phyloP scores from a whole-genome alignment of 2,888 invertebrate genomes.

The Campaea margaritaria region DNA sequence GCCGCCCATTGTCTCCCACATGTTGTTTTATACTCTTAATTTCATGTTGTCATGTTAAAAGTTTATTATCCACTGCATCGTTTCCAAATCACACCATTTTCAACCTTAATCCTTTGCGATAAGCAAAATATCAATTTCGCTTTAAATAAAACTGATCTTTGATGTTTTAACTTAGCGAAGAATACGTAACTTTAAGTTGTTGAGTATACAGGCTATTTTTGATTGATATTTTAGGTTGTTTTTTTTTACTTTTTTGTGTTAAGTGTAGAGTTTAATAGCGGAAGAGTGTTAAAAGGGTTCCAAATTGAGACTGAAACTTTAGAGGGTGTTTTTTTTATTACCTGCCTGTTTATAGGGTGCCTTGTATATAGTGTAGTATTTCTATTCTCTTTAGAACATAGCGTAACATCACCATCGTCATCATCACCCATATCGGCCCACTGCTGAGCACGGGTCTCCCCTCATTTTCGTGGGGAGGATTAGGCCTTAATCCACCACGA shows the following conservation, averaged over 20 bases:
- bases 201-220: conserved; percentile 13
- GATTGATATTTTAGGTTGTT: conserved; percentile 17
- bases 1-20: conserved; percentile 80
- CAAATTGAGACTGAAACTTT: conserved; percentile 57
- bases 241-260: conserved; percentile 35
- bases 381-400: too few species aligned
- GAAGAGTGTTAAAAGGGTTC: conserved; percentile 70
- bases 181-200: conserved; percentile 19
- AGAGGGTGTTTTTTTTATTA: conserved; percentile 56
- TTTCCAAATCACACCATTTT: conserved; percentile 38
- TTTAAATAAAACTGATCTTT: conserved; percentile 32
- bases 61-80: conserved; percentile 64
- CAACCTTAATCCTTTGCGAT: conserved; percentile 41
- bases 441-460: too few species aligned
- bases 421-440: too few species aligned
- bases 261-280: conserved; percentile 62
- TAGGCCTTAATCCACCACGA: too few species aligned
- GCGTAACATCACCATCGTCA: too few species aligned
- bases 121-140: conserved; percentile 34
- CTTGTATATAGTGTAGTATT: conserved; percentile 12
- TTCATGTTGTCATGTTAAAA: conserved; percentile 80
- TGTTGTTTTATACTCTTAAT: conserved; percentile 79
- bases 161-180: conserved; percentile 27
- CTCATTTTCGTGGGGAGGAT: too few species aligned
- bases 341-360: conserved; percentile 46